Base-by-base conservation (phyloP, 2,797 vertebrate genomes). In the Parambassis ranga region DNA sequence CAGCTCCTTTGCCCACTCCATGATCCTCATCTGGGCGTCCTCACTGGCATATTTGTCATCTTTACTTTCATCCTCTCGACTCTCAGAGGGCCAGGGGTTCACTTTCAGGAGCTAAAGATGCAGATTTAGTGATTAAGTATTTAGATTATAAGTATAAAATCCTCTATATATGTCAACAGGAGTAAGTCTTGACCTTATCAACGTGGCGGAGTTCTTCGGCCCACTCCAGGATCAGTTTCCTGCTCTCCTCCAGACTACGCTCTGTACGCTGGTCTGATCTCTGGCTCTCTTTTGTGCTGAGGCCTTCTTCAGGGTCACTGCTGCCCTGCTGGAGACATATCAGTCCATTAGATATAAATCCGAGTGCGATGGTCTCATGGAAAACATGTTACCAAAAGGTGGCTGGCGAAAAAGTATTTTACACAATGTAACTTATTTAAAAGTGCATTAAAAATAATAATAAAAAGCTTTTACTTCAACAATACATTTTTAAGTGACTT, bases 221-320 rank as follows among this genome's bases (percentile, higher is more conserved):
- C 92, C 92, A 93, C 64, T 84, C 83, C 71, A 90, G 57, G 74
- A 93, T 93, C 52, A 93, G 75, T 16, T 89, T 92, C 19, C 88
- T 83, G 79, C 91, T 91, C 79, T 93, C 90, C 43, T 91, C 90
- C 1, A 93, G 78, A 14, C 91, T 92, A 43, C 83, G 85, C 39
- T 89, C 87, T 0, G 59, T 28, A 0, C 35, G 71, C 1, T 19
- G 11, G 68, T 89, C 86, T 5, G 71, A 64, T 0, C 24, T 63
- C 8, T 16, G 18, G 16, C 22, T 9, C 0, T 71, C 19, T 9
- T 4, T 31, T 11, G 27, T 39, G 13, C 70, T 71, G 65, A 20
- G 14, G 4, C 61, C 76, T 6, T 84, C 78, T 1, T 22, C 77
- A 7, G 51, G n/a, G 18, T 68, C 19, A 3, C 6, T 35, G 0